phyloP scores from a whole-genome alignment of 2,888 invertebrate species.

The Meta bourneti region DNA sequence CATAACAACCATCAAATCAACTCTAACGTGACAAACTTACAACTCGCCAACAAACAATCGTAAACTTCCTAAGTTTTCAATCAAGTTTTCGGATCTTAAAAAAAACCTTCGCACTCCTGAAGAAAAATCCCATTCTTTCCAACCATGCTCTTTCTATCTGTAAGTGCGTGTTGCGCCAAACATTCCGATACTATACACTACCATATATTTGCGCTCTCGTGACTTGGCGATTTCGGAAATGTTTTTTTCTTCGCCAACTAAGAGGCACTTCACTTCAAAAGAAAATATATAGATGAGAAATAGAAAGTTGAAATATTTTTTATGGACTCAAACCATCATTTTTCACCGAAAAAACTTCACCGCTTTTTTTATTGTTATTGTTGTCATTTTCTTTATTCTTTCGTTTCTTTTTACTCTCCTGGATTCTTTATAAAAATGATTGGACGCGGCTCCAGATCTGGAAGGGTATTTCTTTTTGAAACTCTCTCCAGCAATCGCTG shows the following conservation, averaged over 20 bases:
- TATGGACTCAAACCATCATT: constrained; percentile 71
- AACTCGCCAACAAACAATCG: constrained; percentile 68
- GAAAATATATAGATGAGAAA: constrained; percentile 72
- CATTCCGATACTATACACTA: constrained; percentile 29
- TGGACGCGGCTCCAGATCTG: constrained; percentile 41
- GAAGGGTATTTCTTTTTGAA: constrained; percentile 16
- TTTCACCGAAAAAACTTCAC: constrained; percentile 64
- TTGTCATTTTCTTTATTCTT: constrained; percentile 9
- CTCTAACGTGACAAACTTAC: constrained; percentile 71
- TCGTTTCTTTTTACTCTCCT: constrained; percentile 6
- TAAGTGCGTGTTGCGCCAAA: constrained; percentile 66
- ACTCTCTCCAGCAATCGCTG: constrained; percentile 18
- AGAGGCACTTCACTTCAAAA: constrained; percentile 57
- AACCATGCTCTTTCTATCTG: constrained; percentile 16
- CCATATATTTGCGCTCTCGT: constrained; percentile 65
- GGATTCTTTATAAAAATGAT: constrained; percentile 70
- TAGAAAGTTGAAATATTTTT: constrained; percentile 75
- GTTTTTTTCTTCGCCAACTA: constrained; percentile 68
- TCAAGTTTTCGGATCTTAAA: constrained; percentile 67
- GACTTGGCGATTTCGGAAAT: constrained; percentile 68
- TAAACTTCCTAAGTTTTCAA: constrained; percentile 73
- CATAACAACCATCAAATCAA: constrained; percentile 69
- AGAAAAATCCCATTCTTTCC: neutral
- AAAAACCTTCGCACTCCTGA: neutral
- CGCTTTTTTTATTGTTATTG: neutral